Conservation (phyloP, 2,113 vertebrate species). For the Anolis sagrei region DNA sequence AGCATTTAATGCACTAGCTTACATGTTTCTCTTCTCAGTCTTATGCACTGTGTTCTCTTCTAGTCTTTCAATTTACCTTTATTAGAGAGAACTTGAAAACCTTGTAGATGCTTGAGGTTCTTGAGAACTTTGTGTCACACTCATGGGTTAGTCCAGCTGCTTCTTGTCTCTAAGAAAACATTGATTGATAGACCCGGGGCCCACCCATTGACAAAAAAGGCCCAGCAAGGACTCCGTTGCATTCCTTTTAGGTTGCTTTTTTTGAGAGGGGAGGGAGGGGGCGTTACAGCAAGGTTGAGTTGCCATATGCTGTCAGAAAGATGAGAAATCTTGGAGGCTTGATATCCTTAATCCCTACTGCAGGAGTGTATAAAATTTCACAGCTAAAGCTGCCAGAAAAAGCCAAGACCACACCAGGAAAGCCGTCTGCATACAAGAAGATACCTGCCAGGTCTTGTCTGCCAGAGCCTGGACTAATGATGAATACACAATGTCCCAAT, state of each 20-base stretch:
- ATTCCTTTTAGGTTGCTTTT: conserved; percentile 29
- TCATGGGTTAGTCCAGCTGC: conserved; percentile 11
- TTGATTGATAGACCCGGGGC: conserved; percentile 30
- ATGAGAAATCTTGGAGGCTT: conserved; percentile 72
- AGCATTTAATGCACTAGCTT: conserved; percentile 14
- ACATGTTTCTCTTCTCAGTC: not conserved
- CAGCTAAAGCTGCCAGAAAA: conserved; percentile 78
- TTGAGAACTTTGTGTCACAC: conserved; percentile 20
- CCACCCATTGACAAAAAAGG: conserved; percentile 15
- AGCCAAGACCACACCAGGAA: conserved; percentile 84
- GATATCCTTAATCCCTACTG: conserved; percentile 79
- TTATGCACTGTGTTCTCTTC: not conserved
- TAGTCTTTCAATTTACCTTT: conserved; percentile 37
- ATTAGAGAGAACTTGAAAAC: conserved; percentile 45
- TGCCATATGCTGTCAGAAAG: conserved; percentile 64
- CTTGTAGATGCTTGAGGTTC: conserved; percentile 1
- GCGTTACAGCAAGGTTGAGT: conserved; percentile 40
- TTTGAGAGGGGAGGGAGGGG: not conserved
- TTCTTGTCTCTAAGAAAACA: conserved; percentile 44
- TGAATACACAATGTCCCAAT: conserved; percentile 81
- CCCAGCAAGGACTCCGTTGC: conserved; percentile 28
- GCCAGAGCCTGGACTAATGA: conserved; percentile 81
- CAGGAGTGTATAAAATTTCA: conserved; percentile 86
- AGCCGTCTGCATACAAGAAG: conserved; percentile 79
- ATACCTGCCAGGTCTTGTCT: conserved; percentile 85